Base-by-base conservation (phyloP, 2,888 invertebrate genomes). In the Tipula vernalis region DNA sequence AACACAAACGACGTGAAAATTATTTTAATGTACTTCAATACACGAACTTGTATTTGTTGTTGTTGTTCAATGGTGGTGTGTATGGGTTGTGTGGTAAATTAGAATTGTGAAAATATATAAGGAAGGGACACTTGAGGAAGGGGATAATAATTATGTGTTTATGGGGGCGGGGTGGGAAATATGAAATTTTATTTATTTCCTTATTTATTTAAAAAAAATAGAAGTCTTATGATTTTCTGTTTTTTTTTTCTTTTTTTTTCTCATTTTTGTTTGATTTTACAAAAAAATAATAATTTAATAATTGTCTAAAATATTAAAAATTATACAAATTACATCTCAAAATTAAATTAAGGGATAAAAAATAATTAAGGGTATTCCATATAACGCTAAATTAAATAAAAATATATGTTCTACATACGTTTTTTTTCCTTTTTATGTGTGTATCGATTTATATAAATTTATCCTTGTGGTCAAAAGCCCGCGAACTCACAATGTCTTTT, bases 231-330 rank as follows among this genome's bases (percentile, higher is more conserved):
- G 84, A 39, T 71, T 71, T 71, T 71, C 71, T 71, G 71, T 71
- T 71, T 71, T 71, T 71, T 71, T 71, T 71, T 71, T 71, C 28
- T 71, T 28, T 28, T 28, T 71, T 71, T 71, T 71, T 71, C 28
- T 28, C 28, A 28, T 71, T 84, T 84, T 39, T 41, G 13, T 39
- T 84, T 84, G 41, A 84, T 84, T 84, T 84, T 41, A 84, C 84
- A 84, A 84, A 84, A 84, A 84, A 84, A 84, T 84, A 84, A 84
- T 84, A 84, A 84, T 39, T 83, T 84, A 84, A 84, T 84, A 84
- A 84, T 39, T 84, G 84, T 84, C 84, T 84, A 84, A 84, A 84
- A 39, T 84, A 84, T 84, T 84, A 84, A 84, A 84, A 84, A 84
- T 15, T 84, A 71, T 71, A 71, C 28, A 71, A 71, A 71, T 28